Percentiles rank a stretch among this genome's conserved stretches.
Evolutionary conservation across 2,113 vertebrate genomes (phyloP).

Genomic region (Mobula hypostoma): DNA sequence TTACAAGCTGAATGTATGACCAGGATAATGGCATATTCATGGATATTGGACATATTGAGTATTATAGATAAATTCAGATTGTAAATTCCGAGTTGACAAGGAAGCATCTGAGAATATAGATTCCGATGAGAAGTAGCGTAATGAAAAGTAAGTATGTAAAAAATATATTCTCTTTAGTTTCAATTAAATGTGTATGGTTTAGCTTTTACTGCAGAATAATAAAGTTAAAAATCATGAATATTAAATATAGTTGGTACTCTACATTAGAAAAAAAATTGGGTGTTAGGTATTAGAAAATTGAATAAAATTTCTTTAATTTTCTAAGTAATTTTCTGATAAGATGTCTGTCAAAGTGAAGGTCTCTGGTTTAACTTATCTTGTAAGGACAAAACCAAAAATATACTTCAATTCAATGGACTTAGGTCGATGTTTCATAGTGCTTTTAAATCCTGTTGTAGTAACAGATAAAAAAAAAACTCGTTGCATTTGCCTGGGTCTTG

Average conservation of each 20-base stretch:
- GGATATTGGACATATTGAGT: not conserved
- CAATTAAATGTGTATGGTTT: not conserved
- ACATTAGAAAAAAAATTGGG: not conserved
- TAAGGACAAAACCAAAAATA: not conserved
- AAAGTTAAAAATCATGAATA: not conserved
- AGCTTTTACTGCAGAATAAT: not conserved
- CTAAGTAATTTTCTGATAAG: not conserved
- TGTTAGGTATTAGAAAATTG: not conserved
- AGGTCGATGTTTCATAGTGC: not conserved
- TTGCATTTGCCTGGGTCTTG: constrained; percentile 1
- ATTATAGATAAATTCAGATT: not conserved
- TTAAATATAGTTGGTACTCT: not conserved
- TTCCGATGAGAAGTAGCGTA: not conserved
- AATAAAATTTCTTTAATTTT: not conserved
- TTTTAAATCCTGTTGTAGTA: not conserved
- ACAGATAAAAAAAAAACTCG: not conserved
- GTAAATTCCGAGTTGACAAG: not conserved
- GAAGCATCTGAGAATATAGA: not conserved
- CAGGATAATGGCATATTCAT: not conserved
- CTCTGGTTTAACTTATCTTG: not conserved
- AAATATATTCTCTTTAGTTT: not conserved
- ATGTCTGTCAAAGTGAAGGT: not conserved
- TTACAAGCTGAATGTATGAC: not conserved
- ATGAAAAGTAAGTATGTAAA: not conserved
- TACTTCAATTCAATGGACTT: not conserved